Evolutionary conservation across 2,113 vertebrate genomes (phyloP).

Genomic region (human (Homo sapiens)): GRCh38 chr17:35407001-35407500

Average conservation of each 20-base stretch:
- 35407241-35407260: constrained; percentile 94
- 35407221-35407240: constrained; percentile 90
- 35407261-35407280: constrained; percentile 95
- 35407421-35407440: constrained; percentile 92
- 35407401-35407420: constrained; percentile 89
- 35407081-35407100: constrained; percentile 94
- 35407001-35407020: constrained; percentile 96
- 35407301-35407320: constrained; percentile 97
- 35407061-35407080: constrained; percentile 98
- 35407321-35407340: constrained; percentile 81
- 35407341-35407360: constrained; percentile 86
- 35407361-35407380: constrained; percentile 92
- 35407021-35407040: constrained; percentile 94
- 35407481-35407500: not conserved
- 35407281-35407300: constrained; percentile 99
- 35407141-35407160: constrained; percentile 91
- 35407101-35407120: constrained; percentile 93
- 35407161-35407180: constrained; percentile 97
- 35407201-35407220: constrained; percentile 97
- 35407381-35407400: constrained; percentile 95
- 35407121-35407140: constrained; percentile 92
- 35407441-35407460: constrained; percentile 82
- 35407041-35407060: constrained; percentile 96
- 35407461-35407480: too few relatives aligned
- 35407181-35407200: constrained; percentile 96